Evolutionary conservation across 2,113 vertebrate species (phyloP).

Genomic region (Limanda limanda): DNA sequence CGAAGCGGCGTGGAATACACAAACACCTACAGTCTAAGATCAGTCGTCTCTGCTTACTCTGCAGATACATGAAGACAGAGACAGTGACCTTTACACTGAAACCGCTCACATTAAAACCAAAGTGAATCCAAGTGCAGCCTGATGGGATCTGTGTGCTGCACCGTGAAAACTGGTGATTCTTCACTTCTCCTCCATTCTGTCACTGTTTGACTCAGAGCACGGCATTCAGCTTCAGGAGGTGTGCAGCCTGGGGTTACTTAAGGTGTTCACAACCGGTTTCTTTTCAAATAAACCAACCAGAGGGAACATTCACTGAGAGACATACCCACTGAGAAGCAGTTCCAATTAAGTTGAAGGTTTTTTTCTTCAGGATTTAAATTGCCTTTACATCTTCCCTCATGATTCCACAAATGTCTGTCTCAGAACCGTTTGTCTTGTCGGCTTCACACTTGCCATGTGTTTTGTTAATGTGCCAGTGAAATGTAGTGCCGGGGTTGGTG

Average conservation of each 20-base stretch:
- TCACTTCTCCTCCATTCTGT: not conserved
- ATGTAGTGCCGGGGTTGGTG: too few relatives aligned
- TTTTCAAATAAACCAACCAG: constrained; percentile 24
- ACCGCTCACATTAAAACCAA: constrained; percentile 8
- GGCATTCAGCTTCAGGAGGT: not conserved
- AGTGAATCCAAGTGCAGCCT: too few relatives aligned
- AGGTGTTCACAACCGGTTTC: not conserved
- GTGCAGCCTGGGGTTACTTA: not conserved
- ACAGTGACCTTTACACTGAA: constrained; percentile 31
- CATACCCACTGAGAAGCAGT: not conserved
- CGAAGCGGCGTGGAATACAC: constrained; percentile 29
- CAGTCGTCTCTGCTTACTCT: constrained; percentile 43
- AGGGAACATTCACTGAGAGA: not conserved
- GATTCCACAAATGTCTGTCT: too few relatives aligned
- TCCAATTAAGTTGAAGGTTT: too few relatives aligned
- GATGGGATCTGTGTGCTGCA: constrained; percentile 10
- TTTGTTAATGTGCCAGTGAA: too few relatives aligned
- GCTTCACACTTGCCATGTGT: too few relatives aligned
- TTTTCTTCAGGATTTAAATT: too few relatives aligned
- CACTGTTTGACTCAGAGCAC: not conserved
- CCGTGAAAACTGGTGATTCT: not conserved
- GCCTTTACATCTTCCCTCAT: too few relatives aligned
- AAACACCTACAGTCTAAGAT: constrained; percentile 44
- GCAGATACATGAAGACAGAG: constrained; percentile 23
- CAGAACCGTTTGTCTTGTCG: too few relatives aligned